phyloP scores from a whole-genome alignment of 2,888 invertebrate genomes.

The Lasioglossum calceatum region DNA sequence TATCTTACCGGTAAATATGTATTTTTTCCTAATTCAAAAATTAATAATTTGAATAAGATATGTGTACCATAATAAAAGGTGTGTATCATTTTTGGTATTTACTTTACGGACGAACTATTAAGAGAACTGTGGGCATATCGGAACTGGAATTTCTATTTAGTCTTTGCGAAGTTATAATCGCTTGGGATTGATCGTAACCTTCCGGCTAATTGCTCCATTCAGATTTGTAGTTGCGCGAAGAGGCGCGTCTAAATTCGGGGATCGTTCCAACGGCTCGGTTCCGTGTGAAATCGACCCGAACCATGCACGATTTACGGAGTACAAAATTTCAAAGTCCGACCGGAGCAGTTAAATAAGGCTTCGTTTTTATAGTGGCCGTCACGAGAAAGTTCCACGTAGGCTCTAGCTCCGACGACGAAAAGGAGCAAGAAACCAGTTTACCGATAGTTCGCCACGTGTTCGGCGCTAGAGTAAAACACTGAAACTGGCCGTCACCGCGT shows the following conservation, averaged over 20 bases:
- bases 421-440: constrained; percentile 8
- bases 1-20: not conserved
- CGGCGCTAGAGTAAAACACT: not conserved
- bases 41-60: not conserved
- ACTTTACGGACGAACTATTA: not conserved
- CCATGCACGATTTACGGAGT: not conserved
- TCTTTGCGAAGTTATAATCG: not conserved
- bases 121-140: not conserved
- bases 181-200: not conserved
- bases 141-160: not conserved
- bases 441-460: constrained; percentile 7
- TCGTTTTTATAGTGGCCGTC: not conserved
- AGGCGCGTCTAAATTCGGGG: not conserved
- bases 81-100: too few species aligned
- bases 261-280: not conserved
- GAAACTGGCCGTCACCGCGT: not conserved
- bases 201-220: not conserved
- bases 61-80: not conserved
- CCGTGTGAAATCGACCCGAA: not conserved
- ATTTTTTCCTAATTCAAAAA: not conserved
- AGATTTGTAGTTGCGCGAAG: not conserved
- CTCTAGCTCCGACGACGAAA: not conserved
- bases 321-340: not conserved
- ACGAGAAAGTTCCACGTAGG: constrained; percentile 3
- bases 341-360: not conserved